Evolutionary conservation across 2,888 invertebrate genomes (phyloP), one percentile per base, ranked within the genome.

Genomic region (Podabrus alpinus): DNA sequence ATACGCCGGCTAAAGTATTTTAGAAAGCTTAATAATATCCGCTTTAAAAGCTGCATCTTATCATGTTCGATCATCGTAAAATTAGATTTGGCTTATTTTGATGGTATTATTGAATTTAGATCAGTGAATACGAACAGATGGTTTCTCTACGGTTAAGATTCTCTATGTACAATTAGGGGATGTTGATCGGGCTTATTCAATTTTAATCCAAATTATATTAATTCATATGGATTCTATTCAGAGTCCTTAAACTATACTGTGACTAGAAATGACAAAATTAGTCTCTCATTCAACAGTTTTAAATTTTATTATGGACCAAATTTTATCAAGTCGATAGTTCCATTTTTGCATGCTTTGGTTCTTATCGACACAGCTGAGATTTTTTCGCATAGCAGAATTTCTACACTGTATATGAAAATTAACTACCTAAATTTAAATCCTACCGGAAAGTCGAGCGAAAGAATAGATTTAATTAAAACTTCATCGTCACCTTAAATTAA

Each of bases 51-150:
- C 72, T 68, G 61, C 69, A 66, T 75, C 69, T 60, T 76, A 72
- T 70, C 68, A 73, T 76, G 69, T 73, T 76, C 64, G 68, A 76
- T 76, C 70, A 75, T 73, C 69, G 76, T 60, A 71, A 69, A 74
- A 76, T 74, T 76, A 76, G 74, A 78, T 78, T 76, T 72, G 71
- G 69, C 70, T 71, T 76, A 76, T 76, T 76, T 74, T 69, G 74
- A 74, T 76, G 70, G 68, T 64, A 69, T 79, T 78, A 80, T 79
- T 80, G 70, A 64, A 77, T 75, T 75, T 75, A 62, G 61, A 75
- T 72, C 68, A 66, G 61, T 67, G 72, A 73, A 77, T 77, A 29
- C 70, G 74, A 75, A 69, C 74, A 75, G 74, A 72, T 77, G 66
- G 70, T 71, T 77, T 74, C 71, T 19, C 15, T 61, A 66, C n/a